A percentile compares a stretch with the other conserved stretches of the same genome.
These are phyloP conservation scores for Ptychochromis oligacanthus DNA, from an alignment of 2,113 vertebrate genomes.

Conservation along the genomic window DNA sequence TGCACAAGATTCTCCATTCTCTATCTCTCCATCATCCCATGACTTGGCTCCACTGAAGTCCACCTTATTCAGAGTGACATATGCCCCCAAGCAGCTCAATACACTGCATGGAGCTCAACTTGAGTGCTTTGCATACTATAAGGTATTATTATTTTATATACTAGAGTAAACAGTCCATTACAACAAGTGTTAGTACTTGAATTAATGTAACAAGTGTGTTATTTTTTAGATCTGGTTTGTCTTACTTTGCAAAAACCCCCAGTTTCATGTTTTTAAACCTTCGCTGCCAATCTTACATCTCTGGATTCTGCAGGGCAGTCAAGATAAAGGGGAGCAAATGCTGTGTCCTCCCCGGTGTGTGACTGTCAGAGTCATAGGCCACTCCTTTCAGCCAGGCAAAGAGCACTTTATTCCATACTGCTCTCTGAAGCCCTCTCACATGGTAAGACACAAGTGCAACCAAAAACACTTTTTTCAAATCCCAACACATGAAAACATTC, in stretches of 20 bases:
- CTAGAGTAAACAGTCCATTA: neutral
- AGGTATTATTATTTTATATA: slow-evolving; percentile 72
- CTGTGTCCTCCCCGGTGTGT: slow-evolving; percentile 88
- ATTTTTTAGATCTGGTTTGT: neutral
- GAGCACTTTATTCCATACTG: slow-evolving; percentile 85
- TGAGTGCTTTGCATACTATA: slow-evolving; percentile 89
- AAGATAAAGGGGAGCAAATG: slow-evolving; percentile 74
- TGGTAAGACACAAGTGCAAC: slow-evolving; percentile 55
- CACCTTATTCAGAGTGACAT: slow-evolving; percentile 84
- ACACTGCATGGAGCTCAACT: slow-evolving; percentile 84
- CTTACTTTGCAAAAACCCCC: neutral
- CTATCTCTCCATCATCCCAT: slow-evolving; percentile 78
- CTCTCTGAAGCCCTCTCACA: slow-evolving; percentile 78
- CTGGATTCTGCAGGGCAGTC: slow-evolving; percentile 79
- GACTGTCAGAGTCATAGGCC: slow-evolving; percentile 83
- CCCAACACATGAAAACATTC: neutral
- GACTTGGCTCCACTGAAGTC: slow-evolving; percentile 87
- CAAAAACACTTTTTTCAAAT: neutral
- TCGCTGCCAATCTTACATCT: neutral
- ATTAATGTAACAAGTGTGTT: neutral
- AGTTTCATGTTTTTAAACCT: neutral
- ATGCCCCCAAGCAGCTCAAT: slow-evolving; percentile 81
- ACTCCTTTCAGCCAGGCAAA: slow-evolving; percentile 80
- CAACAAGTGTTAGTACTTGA: neutral
- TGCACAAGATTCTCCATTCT: slow-evolving; percentile 74